Base-by-base conservation (phyloP, 2,888 invertebrate genomes). In the Dromius quadrimaculatus region DNA sequence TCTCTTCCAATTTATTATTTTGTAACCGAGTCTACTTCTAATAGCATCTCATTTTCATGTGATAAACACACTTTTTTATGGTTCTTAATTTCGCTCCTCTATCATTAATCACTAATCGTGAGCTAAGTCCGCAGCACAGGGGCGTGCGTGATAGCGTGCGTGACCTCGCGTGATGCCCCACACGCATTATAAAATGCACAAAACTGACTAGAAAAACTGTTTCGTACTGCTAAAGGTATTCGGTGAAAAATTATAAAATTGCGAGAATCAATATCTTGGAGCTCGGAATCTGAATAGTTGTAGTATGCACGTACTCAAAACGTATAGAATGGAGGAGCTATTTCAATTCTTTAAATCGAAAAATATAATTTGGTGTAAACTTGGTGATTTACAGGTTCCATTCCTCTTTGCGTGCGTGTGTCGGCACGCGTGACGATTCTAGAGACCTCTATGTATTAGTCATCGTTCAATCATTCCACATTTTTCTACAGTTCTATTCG, bases 61-160 rank as follows among this genome's bases (percentile, higher is more conserved):
- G 41, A 41, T 41, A 15, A 41, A 41, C 41, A 15, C 41, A 41
- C 15, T 41, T 41, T 41, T 41, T 41, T 15, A 28, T 2, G 15
- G 3, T 11, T 11, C 15, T 15, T 8, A 41, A 6, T 11, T 41
- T 11, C 8, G 41, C 41, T 41, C 11, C 41, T 23, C 50, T 23
- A 54, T 54, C 50, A 54, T 54, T 28, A 54, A 54, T 54, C 50
- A 54, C 28, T 54, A 28, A 23, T 8, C 50, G 28, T 9, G 28
- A 28, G 50, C 15, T 23, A 47, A 47, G 23, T 11, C 28, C 11
- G 15, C 41, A 13, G 23, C 28, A n/a, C 50, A 54, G 50, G 15
- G 50, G 50, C 50, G 50, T 54, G 50, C 50, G 47, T 47, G 47
- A 47, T 47, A 20, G 47, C 47, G 50, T 54, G 50, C 50, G 50